These are phyloP conservation scores for Leucania comma DNA, from an alignment of 2,888 invertebrate genomes.

Conservation along the genomic window DNA sequence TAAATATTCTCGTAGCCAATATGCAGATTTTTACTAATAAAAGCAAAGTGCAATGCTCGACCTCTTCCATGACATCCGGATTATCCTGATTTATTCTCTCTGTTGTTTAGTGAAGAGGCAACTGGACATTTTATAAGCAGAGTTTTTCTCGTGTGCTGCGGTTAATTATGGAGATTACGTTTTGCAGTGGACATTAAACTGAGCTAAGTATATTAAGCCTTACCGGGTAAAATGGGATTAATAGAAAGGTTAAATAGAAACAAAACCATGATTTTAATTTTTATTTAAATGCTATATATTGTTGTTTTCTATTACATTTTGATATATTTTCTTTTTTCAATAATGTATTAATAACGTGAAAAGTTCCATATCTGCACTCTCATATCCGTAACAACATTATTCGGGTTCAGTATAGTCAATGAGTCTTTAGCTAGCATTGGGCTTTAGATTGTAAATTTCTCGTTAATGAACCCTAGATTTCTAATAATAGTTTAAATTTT, in stretches of 20 bases:
- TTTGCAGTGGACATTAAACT: neutral
- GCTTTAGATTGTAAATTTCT: neutral
- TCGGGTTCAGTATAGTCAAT: neutral
- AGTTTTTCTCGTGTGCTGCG: neutral
- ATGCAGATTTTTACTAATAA: neutral
- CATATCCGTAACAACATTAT: neutral
- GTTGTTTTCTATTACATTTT: no score
- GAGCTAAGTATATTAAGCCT: neutral
- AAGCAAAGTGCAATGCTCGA: neutral
- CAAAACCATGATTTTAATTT: no score
- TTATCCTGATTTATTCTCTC: neutral
- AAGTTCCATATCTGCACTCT: neutral
- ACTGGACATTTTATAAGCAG: neutral
- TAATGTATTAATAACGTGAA: no score
- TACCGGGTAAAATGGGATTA: neutral
- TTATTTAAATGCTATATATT: no score
- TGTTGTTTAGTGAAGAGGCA: no score
- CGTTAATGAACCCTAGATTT: neutral
- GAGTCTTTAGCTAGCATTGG: neutral
- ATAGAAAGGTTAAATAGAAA: no score
- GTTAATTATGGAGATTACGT: constrained; percentile 9
- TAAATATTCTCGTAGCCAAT: no score
- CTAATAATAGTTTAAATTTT: constrained; percentile 12
- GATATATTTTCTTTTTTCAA: no score
- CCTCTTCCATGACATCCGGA: neutral